Evolutionary conservation across 2,797 vertebrate species (phyloP), one percentile per base, ranked within the genome.

Genomic region (Phataginus tricuspis): DNA sequence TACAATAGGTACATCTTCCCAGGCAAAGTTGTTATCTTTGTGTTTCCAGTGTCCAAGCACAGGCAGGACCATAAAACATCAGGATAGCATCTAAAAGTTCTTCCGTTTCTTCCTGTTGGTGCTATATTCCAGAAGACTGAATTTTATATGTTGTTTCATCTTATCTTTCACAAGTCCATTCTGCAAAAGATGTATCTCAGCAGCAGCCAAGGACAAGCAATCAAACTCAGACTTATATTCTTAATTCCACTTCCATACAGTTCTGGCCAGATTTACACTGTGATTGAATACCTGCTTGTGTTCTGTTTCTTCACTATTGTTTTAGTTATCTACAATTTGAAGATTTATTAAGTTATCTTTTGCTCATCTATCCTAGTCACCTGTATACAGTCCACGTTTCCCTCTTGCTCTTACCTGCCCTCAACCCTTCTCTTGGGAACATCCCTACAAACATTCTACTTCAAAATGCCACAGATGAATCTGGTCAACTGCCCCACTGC

Each of bases 131-230:
- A 64, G n/a, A 15, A 86, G 64, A 92, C 37, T 59, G 75, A 94
- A 79, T 84, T 92, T 82, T 82, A 78, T 83, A 13, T 83, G 14
- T 85, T 72, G 31, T 89, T 86, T 86, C 37, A 66, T 79, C 51
- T 91, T 79, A 59, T 87, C 42, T 78, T 94, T 95, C 39, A 39
- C 39, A 89, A 92, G 27, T 4, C 68, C 53, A 55, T 93, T 91
- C 31, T 87, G 37, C n/a, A 92, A 55, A 95, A 90, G 29, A 34
- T 57, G 2, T 53, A 79, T 53, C 27, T 84, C 53, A 92, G 90
- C 12, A 68, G 14, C 7, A 91, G 69, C 34, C 49, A 86, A 79
- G 4, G 21, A 86, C 37, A 84, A 75, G 37, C 64, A 75, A 87
- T 64, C 45, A 89, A 61, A 87, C 57, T 66, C 18, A 86, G 53